A percentile compares a stretch with the other conserved stretches of the same genome.
These are phyloP conservation scores for Holothuria scabra DNA, from an alignment of 53 echinoderm and acorn worm genomes.

Conservation along the genomic window DNA sequence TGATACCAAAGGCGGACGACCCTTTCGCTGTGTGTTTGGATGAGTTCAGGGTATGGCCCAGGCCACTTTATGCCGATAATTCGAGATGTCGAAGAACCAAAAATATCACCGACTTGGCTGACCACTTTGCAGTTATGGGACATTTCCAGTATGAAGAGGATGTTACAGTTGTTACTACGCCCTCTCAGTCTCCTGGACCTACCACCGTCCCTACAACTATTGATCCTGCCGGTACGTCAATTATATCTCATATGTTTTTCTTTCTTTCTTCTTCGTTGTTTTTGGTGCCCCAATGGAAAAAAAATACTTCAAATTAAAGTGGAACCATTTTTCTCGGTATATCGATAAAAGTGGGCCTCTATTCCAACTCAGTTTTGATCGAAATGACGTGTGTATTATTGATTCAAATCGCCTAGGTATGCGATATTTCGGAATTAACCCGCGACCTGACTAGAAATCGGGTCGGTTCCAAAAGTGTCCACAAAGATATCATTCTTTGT, in stretches of 20 bases:
- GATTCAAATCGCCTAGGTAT: too few relatives aligned
- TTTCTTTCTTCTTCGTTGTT: too few relatives aligned
- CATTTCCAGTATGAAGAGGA: constrained; percentile 21
- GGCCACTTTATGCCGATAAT: constrained; percentile 64
- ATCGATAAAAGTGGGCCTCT: too few relatives aligned
- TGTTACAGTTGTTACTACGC: background rate
- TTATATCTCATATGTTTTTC: background rate
- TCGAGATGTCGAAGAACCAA: constrained; percentile 54
- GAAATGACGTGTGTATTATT: too few relatives aligned
- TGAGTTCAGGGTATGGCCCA: constrained; percentile 36
- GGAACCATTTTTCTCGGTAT: too few relatives aligned
- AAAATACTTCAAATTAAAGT: too few relatives aligned
- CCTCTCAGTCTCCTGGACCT: background rate
- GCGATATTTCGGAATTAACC: too few relatives aligned
- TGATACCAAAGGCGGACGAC: constrained; percentile 57
- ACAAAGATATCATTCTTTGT: too few relatives aligned
- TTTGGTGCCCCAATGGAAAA: too few relatives aligned
- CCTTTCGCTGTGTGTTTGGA: constrained; percentile 67
- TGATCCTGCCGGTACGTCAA: background rate
- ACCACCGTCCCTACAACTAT: background rate
- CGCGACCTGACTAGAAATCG: too few relatives aligned
- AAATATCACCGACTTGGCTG: constrained; percentile 69
- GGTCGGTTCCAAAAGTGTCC: too few relatives aligned
- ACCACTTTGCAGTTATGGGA: constrained; percentile 82
- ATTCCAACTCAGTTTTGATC: too few relatives aligned